These are phyloP conservation scores for Anguilla pacifica DNA, from an alignment of 2,797 vertebrate species.

Conservation along the genomic window DNA sequence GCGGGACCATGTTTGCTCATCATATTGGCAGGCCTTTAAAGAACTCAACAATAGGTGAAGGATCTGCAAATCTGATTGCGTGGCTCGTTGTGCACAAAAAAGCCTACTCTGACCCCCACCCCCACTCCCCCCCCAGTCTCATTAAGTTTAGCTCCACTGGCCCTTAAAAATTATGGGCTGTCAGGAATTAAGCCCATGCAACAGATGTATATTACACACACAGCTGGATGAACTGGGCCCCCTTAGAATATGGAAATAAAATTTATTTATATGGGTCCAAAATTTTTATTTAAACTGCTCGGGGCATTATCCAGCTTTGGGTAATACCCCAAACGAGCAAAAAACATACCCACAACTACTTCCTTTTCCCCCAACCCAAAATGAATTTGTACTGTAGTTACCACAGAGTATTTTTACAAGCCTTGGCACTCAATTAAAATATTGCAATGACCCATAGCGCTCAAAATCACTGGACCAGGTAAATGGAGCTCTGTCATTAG, in stretches of 20 bases:
- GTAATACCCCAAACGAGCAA: neutral
- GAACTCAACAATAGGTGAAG: conserved; percentile 17
- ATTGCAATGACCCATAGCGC: neutral
- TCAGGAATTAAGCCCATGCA: conserved; percentile 45
- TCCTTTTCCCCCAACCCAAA: neutral
- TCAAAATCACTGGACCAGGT: neutral
- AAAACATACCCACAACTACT: neutral
- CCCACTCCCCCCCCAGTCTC: neutral
- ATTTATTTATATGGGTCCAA: conserved; percentile 72
- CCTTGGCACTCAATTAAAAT: neutral
- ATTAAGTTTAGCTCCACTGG: conserved; percentile 39
- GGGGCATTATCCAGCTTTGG: conserved; percentile 58
- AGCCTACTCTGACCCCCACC: neutral
- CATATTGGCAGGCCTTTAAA: neutral
- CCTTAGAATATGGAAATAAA: conserved; percentile 22
- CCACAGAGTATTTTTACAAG: neutral
- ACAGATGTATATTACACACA: conserved; percentile 51
- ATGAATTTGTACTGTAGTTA: neutral
- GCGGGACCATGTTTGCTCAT: conserved; percentile 12
- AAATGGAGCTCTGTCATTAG: neutral
- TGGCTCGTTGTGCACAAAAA: neutral
- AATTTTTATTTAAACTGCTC: conserved; percentile 69
- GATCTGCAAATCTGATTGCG: neutral
- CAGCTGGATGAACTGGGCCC: conserved; percentile 42
- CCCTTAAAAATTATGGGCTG: conserved; percentile 48